Evolutionary conservation across 2,888 invertebrate species (phyloP).

Genomic region (Ochropleura leucogaster): DNA sequence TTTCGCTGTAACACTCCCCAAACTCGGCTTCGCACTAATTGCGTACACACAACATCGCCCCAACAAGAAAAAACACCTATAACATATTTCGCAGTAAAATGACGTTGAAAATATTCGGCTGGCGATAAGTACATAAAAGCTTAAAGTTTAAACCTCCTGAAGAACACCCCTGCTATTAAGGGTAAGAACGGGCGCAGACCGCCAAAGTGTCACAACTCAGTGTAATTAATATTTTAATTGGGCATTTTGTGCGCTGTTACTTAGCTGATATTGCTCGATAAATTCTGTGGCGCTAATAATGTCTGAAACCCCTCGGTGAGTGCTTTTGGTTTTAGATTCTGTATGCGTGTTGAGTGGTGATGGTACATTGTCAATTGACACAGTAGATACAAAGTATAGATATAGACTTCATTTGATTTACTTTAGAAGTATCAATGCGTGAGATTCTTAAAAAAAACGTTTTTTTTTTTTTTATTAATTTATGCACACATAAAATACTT

Average conservation of each 20-base stretch:
- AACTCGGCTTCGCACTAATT: constrained; percentile 31
- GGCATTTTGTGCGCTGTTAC: constrained; percentile 89
- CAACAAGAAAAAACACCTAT: constrained; percentile 45
- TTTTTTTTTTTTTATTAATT: too few relatives aligned
- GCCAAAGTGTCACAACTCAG: constrained; percentile 85
- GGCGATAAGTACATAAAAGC: constrained; percentile 70
- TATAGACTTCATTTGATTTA: not conserved
- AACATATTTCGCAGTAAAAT: constrained; percentile 56
- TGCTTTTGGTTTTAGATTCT: constrained; percentile 76
- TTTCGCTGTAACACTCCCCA: constrained; percentile 27
- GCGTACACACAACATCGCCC: constrained; percentile 19
- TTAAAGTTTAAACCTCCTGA: constrained; percentile 67
- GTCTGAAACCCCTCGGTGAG: constrained; percentile 74
- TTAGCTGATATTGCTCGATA: constrained; percentile 88
- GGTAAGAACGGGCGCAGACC: constrained; percentile 77
- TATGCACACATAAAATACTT: too few relatives aligned
- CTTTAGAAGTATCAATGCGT: not conserved
- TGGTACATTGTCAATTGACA: constrained; percentile 21
- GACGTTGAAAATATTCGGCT: constrained; percentile 65
- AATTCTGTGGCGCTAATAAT: constrained; percentile 86
- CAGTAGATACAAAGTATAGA: not conserved
- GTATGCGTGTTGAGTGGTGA: constrained; percentile 50
- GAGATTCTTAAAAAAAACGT: too few relatives aligned
- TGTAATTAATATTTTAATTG: constrained; percentile 91
- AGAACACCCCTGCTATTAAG: constrained; percentile 75